These are phyloP conservation scores for Tauraco erythrolophus DNA, from an alignment of 2,113 vertebrate species.

Conservation along the genomic window DNA sequence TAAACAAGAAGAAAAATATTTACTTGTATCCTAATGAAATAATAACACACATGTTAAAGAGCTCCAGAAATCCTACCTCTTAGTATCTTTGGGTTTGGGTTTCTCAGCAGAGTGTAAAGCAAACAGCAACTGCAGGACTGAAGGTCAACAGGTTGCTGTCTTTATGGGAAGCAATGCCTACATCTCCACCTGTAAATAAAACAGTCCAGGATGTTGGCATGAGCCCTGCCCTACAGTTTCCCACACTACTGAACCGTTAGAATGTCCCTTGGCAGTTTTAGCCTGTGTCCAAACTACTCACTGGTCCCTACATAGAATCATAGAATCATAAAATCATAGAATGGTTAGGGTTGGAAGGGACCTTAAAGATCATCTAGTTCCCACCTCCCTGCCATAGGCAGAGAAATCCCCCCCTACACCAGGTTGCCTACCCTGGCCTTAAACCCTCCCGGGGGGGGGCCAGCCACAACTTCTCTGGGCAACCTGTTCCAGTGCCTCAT, in stretches of 20 bases:
- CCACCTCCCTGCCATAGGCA: no score
- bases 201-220: background rate
- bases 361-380: no score
- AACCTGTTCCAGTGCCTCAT: no score
- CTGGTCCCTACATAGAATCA: fast-evolving
- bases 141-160: background rate
- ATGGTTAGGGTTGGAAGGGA: no score
- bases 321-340: no score
- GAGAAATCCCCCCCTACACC: no score
- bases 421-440: no score
- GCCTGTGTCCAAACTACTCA: background rate
- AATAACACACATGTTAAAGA: background rate
- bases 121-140: background rate
- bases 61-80: background rate
- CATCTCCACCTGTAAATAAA: background rate
- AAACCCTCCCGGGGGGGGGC: no score
- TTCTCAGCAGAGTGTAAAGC: background rate
- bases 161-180: background rate
- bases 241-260: fast-evolving
- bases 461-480: no score
- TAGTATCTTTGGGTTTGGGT: background rate
- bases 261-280: background rate
- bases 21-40: background rate
- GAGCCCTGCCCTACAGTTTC: background rate
- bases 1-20: background rate